Percentiles rank a stretch among this genome's conserved stretches.
phyloP scores from a whole-genome alignment of 1,140 invertebrate species.

The Nephotettix cincticeps region DNA sequence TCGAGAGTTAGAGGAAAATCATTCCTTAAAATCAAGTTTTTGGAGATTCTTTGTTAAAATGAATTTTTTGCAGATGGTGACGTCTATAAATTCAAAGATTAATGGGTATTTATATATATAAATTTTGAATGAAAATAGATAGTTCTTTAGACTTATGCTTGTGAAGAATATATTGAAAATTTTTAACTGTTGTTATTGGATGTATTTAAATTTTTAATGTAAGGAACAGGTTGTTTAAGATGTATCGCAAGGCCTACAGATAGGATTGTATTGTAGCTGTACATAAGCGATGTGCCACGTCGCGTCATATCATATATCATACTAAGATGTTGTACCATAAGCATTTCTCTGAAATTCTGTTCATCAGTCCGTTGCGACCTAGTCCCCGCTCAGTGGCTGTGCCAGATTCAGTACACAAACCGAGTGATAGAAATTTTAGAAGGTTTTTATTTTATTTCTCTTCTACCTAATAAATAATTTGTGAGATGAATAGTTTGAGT shows the following conservation, averaged over 20 bases:
- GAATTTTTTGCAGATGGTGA: no score
- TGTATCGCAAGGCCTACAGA: background rate
- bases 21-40: no score
- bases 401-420: no score
- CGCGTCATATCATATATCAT: background rate
- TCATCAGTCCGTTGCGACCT: background rate
- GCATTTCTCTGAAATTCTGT: background rate
- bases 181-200: constrained; percentile 1
- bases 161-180: background rate
- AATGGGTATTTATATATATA: background rate
- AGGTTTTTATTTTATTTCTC: no score
- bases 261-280: background rate
- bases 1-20: no score
- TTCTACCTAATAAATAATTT: no score
- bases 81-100: no score
- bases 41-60: no score
- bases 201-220: background rate
- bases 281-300: background rate
- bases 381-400: no score
- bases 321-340: constrained; percentile 8
- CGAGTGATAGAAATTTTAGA: no score
- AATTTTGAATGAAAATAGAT: background rate
- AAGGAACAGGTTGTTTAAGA: background rate
- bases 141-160: background rate
- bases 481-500: no score